Conservation (phyloP, 2,113 vertebrate genomes). For the Ascaphus truei region DNA sequence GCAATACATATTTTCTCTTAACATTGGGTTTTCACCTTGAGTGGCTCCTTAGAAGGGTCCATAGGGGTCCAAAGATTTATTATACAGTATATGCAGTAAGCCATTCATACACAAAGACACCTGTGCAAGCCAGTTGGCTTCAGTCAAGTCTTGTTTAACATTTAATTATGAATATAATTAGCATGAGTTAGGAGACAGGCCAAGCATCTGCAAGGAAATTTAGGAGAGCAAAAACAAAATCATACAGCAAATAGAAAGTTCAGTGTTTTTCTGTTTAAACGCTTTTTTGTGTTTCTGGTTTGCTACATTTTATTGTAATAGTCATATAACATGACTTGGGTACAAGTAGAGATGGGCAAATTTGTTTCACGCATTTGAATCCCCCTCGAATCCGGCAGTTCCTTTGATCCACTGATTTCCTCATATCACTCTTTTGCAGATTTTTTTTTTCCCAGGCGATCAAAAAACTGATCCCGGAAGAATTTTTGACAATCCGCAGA, state of each 20-base stretch:
- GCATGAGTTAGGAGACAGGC: constrained; percentile 71
- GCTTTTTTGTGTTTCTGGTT: neutral
- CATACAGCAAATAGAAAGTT: constrained; percentile 24
- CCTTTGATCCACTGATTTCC: neutral
- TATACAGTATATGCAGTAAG: constrained; percentile 56
- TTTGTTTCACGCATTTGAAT: too few relatives aligned
- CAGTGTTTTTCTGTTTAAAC: neutral
- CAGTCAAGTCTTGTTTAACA: constrained; percentile 63
- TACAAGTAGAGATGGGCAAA: too few relatives aligned
- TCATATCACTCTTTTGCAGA: neutral
- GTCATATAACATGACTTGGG: too few relatives aligned
- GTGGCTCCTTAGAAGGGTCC: constrained; percentile 35
- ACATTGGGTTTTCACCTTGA: constrained; percentile 14
- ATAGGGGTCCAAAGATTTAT: constrained; percentile 62
- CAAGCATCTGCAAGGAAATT: constrained; percentile 65
- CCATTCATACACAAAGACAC: constrained; percentile 66
- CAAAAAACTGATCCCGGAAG: too few relatives aligned
- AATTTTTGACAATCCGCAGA: too few relatives aligned
- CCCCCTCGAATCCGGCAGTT: neutral
- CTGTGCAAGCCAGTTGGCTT: constrained; percentile 73
- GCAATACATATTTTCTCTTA: neutral
- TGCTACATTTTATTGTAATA: constrained; percentile 3
- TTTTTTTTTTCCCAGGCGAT: too few relatives aligned
- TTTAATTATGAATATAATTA: constrained; percentile 77
- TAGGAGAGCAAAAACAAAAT: constrained; percentile 44